These are phyloP conservation scores for Cavia porcellus DNA, from an alignment of 2,113 vertebrate genomes.

Conservation along the genomic window DNA sequence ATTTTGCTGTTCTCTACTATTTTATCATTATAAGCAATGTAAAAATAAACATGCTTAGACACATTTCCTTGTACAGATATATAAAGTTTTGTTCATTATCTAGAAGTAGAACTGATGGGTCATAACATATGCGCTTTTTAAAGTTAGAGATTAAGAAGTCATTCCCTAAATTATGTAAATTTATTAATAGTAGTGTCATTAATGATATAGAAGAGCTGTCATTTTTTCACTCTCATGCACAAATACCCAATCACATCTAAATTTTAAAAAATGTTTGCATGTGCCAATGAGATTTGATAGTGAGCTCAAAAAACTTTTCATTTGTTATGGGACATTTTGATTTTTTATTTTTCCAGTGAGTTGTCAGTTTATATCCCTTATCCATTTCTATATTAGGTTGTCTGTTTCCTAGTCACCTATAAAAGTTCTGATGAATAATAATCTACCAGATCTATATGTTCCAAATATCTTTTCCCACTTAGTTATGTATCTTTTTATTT, in stretches of 20 bases:
- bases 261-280: conserved; percentile 4
- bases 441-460: not conserved
- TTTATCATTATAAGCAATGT: not conserved
- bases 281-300: not conserved
- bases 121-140: not conserved
- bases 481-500: conserved; percentile 34
- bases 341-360: conserved; percentile 18
- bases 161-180: not conserved
- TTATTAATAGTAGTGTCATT: not conserved
- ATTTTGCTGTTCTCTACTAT: conserved; percentile 19
- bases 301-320: conserved; percentile 31
- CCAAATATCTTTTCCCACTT: conserved; percentile 13
- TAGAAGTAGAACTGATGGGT: conserved; percentile 30
- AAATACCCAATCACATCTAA: not conserved
- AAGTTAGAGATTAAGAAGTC: conserved; percentile 36
- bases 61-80: not conserved
- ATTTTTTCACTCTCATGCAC: conserved; percentile 10
- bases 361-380: not conserved
- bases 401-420: conserved; percentile 48
- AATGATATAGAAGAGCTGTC: not conserved
- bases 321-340: conserved; percentile 20
- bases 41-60: conserved; percentile 3
- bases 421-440: not conserved
- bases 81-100: conserved; percentile 14
- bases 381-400: not conserved